phyloP scores from a whole-genome alignment of 1,140 invertebrate genomes.

The Camponotus floridanus region DNA sequence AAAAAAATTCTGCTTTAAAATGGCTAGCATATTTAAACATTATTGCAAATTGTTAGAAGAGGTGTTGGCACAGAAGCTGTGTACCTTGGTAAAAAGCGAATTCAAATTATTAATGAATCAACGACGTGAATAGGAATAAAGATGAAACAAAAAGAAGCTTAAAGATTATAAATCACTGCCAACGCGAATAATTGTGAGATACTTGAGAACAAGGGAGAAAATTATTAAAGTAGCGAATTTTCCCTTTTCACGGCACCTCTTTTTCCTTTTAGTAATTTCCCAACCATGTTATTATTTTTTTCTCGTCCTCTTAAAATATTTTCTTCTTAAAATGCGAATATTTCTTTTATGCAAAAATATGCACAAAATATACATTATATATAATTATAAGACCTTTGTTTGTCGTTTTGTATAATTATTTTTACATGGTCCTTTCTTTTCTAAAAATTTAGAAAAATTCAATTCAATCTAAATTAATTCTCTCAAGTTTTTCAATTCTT shows the following conservation, averaged over 20 bases:
- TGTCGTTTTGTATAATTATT: too few relatives aligned
- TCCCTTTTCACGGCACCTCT: background rate
- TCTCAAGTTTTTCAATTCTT: background rate
- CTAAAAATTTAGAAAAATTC: background rate
- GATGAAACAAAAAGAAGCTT: conserved; percentile 23
- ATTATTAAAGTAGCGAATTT: conserved; percentile 32
- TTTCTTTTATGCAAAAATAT: background rate
- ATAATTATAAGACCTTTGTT: too few relatives aligned
- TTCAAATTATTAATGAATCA: conserved; percentile 40
- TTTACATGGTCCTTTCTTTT: background rate
- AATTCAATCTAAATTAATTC: conserved; percentile 14
- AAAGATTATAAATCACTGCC: conserved; percentile 35
- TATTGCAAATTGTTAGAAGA: background rate
- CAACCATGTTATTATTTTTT: background rate
- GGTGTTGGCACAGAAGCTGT: conserved; percentile 4
- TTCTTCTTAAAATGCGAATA: background rate
- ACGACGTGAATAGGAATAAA: conserved; percentile 10
- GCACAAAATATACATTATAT: too few relatives aligned
- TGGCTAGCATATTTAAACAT: conserved; percentile 1
- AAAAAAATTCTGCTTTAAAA: conserved; percentile 3
- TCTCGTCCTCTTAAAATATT: background rate
- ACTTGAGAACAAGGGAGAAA: conserved; percentile 47
- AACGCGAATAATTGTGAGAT: conserved; percentile 38
- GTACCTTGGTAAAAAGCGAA: conserved; percentile 3
- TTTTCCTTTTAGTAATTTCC: conserved; percentile 27